Percentiles rank a stretch among this genome's conserved stretches.
phyloP scores from a whole-genome alignment of 2,113 vertebrate genomes.

The Semnopithecus entellus region DNA sequence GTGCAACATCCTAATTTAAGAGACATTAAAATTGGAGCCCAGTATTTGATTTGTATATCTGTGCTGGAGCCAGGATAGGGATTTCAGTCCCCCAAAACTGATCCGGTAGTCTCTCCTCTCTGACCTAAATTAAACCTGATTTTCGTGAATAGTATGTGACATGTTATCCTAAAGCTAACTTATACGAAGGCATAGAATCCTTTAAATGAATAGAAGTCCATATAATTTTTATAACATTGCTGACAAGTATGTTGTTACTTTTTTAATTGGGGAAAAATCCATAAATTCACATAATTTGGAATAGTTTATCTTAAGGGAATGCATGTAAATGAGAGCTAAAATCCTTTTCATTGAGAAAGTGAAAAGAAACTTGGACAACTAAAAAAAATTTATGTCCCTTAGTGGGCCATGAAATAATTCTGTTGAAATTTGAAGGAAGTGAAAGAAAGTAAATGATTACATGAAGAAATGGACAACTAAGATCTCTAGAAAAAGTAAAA shows the following conservation, averaged over 20 bases:
- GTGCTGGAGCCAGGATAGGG: not conserved
- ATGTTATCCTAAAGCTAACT: not conserved
- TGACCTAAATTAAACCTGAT: not conserved
- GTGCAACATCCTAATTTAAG: not conserved
- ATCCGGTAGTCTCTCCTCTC: not conserved
- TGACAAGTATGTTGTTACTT: not conserved
- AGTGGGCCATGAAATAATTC: not conserved
- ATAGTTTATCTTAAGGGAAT: not conserved
- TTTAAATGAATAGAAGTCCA: not conserved
- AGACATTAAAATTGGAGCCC: not conserved
- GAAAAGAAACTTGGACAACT: not conserved
- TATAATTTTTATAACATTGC: not conserved
- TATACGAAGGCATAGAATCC: not conserved
- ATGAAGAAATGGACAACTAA: not conserved
- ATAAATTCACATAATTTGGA: not conserved
- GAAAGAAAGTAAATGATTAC: not conserved
- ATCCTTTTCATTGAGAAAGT: not conserved
- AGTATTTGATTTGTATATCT: not conserved
- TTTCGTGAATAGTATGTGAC: not conserved
- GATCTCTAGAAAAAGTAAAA: not conserved
- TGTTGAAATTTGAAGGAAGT: not conserved
- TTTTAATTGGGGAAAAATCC: not conserved
- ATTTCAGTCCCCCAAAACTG: not conserved
- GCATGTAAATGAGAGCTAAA: not conserved
- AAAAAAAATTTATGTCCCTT: not conserved